Conservation (phyloP, 2,797 vertebrate species). For the Rousettus madagascariensis region DNA sequence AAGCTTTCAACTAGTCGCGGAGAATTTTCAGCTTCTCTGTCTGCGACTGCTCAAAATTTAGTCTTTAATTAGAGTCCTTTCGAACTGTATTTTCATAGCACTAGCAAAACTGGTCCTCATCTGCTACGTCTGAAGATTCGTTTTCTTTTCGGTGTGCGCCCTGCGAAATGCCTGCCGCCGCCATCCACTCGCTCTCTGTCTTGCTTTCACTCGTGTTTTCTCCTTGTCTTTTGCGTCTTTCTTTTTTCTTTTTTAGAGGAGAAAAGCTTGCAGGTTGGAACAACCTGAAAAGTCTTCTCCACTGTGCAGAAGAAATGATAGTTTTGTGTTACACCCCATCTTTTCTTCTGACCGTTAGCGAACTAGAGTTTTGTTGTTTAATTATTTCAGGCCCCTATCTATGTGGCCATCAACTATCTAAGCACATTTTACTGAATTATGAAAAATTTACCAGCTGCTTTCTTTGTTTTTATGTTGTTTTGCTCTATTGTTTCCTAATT, state of each 20-base stretch:
- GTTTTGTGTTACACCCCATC: not conserved
- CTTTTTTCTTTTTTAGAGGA: not conserved
- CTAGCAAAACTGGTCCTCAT: not conserved
- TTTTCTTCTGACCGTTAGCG: not conserved
- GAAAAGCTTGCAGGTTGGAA: not conserved
- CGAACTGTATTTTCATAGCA: not conserved
- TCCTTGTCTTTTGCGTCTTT: not conserved
- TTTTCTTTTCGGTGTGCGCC: too few relatives aligned
- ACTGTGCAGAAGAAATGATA: not conserved
- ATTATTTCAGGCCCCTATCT: not conserved
- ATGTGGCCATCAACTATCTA: not conserved
- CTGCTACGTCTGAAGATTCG: not conserved
- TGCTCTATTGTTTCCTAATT: not conserved
- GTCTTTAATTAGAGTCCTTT: not conserved
- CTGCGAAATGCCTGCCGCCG: not conserved
- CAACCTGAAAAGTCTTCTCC: not conserved
- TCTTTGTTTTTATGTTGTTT: slow-evolving; percentile 30
- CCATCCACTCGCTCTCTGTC: not conserved
- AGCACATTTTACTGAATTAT: not conserved
- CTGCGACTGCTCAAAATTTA: not conserved
- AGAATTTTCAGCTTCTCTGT: not conserved
- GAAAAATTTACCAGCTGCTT: not conserved
- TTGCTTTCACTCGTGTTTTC: not conserved
- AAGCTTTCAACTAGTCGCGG: not conserved
- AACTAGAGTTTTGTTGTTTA: not conserved